These are phyloP conservation scores for Oligia fasciuncula DNA, from an alignment of 2,888 invertebrate genomes.

Conservation along the genomic window DNA sequence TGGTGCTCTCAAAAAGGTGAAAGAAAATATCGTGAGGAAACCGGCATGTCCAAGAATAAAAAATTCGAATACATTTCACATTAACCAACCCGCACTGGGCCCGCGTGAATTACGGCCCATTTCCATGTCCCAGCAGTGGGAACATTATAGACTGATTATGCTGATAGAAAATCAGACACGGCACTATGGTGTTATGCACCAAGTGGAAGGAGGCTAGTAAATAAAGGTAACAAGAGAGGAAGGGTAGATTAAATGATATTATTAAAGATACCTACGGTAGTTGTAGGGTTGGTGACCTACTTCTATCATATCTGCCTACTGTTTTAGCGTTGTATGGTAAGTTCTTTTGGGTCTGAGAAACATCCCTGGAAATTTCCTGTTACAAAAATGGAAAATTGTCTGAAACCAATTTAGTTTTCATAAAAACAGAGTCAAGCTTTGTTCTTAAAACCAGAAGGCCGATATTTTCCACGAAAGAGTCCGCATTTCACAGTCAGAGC, in stretches of 20 bases:
- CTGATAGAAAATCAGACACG: neutral
- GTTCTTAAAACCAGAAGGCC: neutral
- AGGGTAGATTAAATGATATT: neutral
- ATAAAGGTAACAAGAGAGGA: neutral
- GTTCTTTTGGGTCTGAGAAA: neutral
- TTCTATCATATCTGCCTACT: neutral
- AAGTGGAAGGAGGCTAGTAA: neutral
- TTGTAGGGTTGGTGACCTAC: neutral
- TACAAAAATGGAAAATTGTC: neutral
- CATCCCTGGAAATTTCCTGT: neutral
- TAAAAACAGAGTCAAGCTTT: neutral
- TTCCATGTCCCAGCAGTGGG: neutral
- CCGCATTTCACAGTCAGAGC: neutral
- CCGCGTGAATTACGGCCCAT: neutral
- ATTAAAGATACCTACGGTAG: neutral
- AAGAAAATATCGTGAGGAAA: too few relatives aligned
- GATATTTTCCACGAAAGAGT: neutral
- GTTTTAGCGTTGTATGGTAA: neutral
- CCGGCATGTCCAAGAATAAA: too few relatives aligned
- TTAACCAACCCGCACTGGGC: neutral
- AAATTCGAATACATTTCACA: too few relatives aligned
- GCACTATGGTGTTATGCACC: neutral
- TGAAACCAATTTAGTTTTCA: neutral
- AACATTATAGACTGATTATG: neutral
- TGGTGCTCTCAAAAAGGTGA: too few relatives aligned